Conservation (phyloP, 2,797 vertebrate species). For the Poecilia gillii region DNA sequence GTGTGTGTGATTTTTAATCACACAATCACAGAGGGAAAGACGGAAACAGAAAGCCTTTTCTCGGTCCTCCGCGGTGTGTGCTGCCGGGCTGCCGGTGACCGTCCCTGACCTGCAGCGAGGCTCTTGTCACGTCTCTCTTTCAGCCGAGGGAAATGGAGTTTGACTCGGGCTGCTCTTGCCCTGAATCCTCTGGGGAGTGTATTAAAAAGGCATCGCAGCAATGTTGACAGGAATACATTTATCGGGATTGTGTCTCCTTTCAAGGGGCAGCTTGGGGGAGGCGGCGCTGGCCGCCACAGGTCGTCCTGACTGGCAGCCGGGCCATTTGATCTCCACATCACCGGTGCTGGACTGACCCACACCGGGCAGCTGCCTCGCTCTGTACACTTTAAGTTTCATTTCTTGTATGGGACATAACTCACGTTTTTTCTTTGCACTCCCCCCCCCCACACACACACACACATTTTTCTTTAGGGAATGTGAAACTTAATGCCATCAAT, state of each 20-base stretch:
- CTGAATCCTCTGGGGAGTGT: constrained; percentile 75
- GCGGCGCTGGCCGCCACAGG: constrained; percentile 70
- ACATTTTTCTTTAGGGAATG: constrained; percentile 17
- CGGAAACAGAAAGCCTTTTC: constrained; percentile 20
- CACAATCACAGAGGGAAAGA: background rate
- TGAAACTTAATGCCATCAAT: constrained; percentile 42
- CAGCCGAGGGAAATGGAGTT: constrained; percentile 77
- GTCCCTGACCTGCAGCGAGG: constrained; percentile 59
- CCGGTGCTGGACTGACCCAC: constrained; percentile 47
- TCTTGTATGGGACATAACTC: constrained; percentile 4
- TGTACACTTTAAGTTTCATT: background rate
- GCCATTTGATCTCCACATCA: constrained; percentile 73
- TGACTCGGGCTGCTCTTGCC: constrained; percentile 76
- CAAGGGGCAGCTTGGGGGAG: constrained; percentile 71
- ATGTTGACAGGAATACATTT: constrained; percentile 86
- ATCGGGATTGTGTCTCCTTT: constrained; percentile 83
- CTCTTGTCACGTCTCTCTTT: constrained; percentile 73
- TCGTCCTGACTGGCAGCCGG: constrained; percentile 62
- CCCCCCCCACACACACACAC: no score
- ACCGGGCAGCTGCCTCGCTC: constrained; percentile 23
- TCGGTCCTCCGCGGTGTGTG: constrained; percentile 18
- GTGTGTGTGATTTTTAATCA: no score
- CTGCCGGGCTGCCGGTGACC: constrained; percentile 42
- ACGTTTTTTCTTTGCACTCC: background rate
- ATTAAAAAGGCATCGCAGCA: constrained; percentile 82